Evolutionary conservation across 2,797 vertebrate species (phyloP), one percentile per base, ranked within the genome.

Genomic region (Ateles fusciceps): DNA sequence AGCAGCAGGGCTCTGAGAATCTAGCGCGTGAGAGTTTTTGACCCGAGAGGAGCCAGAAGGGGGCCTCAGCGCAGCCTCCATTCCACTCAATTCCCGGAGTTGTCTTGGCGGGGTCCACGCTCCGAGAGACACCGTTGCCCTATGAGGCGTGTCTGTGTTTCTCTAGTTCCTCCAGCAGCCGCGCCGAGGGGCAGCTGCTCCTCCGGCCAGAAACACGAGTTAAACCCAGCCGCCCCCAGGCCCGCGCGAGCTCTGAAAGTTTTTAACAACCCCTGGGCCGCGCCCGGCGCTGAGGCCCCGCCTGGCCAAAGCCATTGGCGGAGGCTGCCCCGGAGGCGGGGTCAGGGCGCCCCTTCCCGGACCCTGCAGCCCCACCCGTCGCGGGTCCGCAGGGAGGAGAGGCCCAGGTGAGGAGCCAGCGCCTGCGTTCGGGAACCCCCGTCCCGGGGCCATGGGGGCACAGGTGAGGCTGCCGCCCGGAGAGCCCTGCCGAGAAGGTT

Each of bases 401-500:
- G 48, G 59, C 44, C 21, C 28, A 2, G 44, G 71, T 76, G 52
- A 89, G 52, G 3, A 57, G n/a, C 11, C 8, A 33, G 19, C 8
- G 5, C 36, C 24, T 0, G 61, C 26, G 2, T 24, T 21, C 4
- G 12, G 64, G 44, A 68, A 90, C 86, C 94, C 59, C 8, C 6
- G 15, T 14, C 28, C 6, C 7, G 64, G 64, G 85, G 83, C 59
- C 87, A 98, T 98, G 98, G 98, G 36, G 81, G 85, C 28, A 14
- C 94, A 83, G 88, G 95, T 98, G 97, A 94, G 86, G 71, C 92
- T 91, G 96, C 95, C 93, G 2, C 86, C 79, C 5, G 97, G 75
- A 19, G 61, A 92, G 55, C 48, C 92, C 12, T 98, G 98, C 95
- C 86, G 75, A 12, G 91, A 96, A 96, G 98, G 98, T 98, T 87